A percentile compares a stretch with the other conserved stretches of the same genome.
phyloP scores from a whole-genome alignment of 2,797 vertebrate genomes.

The Phrynocephalus forsythii region DNA sequence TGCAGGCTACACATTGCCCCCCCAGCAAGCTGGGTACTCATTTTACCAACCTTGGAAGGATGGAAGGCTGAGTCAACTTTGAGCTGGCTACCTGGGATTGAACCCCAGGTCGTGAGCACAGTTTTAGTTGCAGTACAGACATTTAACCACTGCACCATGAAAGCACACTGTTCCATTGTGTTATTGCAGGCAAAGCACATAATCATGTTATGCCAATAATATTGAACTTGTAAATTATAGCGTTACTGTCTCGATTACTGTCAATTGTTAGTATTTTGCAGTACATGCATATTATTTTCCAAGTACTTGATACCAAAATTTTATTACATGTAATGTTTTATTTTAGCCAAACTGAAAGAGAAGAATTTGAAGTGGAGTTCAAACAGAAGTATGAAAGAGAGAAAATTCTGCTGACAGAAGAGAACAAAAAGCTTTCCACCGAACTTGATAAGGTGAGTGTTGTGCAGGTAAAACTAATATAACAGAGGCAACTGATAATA shows the following conservation, averaged over 20 bases:
- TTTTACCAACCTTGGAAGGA: too few relatives aligned
- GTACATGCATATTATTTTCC: constrained; percentile 12
- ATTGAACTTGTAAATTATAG: neutral
- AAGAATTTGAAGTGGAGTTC: constrained; percentile 92
- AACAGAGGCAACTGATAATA: neutral
- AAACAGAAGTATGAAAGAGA: constrained; percentile 96
- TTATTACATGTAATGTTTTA: constrained; percentile 58
- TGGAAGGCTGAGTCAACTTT: too few relatives aligned
- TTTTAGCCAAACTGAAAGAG: constrained; percentile 90
- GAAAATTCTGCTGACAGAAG: constrained; percentile 85
- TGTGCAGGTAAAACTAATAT: neutral
- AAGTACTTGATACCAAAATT: neutral
- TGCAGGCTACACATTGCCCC: too few relatives aligned
- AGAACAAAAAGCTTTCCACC: constrained; percentile 94
- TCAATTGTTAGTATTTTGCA: constrained; percentile 1
- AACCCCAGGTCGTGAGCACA: too few relatives aligned
- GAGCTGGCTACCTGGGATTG: too few relatives aligned
- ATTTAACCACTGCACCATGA: too few relatives aligned
- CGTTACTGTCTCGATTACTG: constrained; percentile 1
- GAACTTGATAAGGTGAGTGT: constrained; percentile 92
- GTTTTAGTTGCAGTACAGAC: too few relatives aligned
- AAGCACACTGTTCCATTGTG: fast-evolving
- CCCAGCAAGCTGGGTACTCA: too few relatives aligned
- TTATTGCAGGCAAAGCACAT: neutral
- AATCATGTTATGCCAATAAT: constrained; percentile 33